Evolutionary conservation across 2,113 vertebrate genomes (phyloP), one percentile per base, ranked within the genome.

Genomic region (Pseudolaguvia tuberculata): DNA sequence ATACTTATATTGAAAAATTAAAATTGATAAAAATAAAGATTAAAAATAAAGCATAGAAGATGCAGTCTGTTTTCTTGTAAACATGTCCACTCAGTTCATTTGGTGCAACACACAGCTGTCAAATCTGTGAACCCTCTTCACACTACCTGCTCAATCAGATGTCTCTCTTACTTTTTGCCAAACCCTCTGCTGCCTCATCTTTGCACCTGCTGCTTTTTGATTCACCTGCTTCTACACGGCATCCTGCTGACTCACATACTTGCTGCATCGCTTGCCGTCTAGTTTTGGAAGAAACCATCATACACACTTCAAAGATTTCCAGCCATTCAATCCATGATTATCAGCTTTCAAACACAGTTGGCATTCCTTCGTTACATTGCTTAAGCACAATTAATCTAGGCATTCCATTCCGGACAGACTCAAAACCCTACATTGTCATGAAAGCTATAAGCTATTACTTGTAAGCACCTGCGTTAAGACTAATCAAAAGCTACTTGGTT

Each of bases 311-410:
- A 76, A 39, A 59, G 56, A 21, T 29, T 70, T 76, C 31, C 57
- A 62, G 29, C n/a, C 21, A 76, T 29, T 76, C 56, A 23, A 27
- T 84, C 78, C 31, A 68, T 84, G 79, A 82, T 73, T 29, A 58
- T 48, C 72, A 55, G 77, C 84, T 81, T 82, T 86, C 83, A 83
- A 67, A 78, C 77, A 72, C 85, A 88, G 84, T 80, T 85, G 86
- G 85, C 82, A 81, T 84, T 83, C 81, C 79, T 74, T 74, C 79
- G 58, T 58, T 39, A 21, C 63, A 48, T 55, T n/a, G 56, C 74
- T 76, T 62, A n/a, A 42, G 31, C 25, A n/a, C 27, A 57, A 61
- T 70, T 76, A 76, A 70, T 70, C 56, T 39, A 21, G 75, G 66
- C 66, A 42, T 74, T 52, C n/a, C 50, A 45, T 57, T 71, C 69